Evolutionary conservation across 2,888 invertebrate species (phyloP).

Genomic region (Andrena praecox): DNA sequence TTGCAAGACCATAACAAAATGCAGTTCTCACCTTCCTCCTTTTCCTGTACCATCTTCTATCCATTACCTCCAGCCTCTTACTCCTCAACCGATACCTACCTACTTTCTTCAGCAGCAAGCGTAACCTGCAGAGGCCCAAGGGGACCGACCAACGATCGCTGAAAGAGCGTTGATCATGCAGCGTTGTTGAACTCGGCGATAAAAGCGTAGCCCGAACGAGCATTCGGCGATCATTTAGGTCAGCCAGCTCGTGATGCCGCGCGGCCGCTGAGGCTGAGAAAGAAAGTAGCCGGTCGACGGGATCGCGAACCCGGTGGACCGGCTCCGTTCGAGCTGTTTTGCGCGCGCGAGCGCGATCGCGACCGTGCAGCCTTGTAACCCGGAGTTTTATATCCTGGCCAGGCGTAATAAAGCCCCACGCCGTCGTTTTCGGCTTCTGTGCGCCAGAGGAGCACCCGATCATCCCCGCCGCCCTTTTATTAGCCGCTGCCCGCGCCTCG

Average conservation of each 20-base stretch:
- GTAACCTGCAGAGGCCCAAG: constrained; percentile 6
- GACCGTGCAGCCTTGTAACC: constrained; percentile 62
- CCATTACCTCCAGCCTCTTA: too few relatives aligned
- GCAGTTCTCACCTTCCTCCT: too few relatives aligned
- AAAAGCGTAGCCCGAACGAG: constrained; percentile 60
- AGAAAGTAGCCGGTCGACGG: constrained; percentile 54
- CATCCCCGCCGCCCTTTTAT: constrained; percentile 48
- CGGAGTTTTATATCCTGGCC: constrained; percentile 74
- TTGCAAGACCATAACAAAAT: too few relatives aligned
- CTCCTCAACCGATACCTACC: background rate
- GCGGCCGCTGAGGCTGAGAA: constrained; percentile 57
- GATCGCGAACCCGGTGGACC: constrained; percentile 68
- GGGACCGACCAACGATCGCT: constrained; percentile 25
- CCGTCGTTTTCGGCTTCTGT: constrained; percentile 69
- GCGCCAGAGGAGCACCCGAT: constrained; percentile 30
- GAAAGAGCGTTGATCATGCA: constrained; percentile 26
- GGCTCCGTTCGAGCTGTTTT: constrained; percentile 67
- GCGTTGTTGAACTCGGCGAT: constrained; percentile 45
- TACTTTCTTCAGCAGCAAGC: background rate
- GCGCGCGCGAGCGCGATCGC: constrained; percentile 66
- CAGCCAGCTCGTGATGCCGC: constrained; percentile 65
- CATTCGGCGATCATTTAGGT: constrained; percentile 69
- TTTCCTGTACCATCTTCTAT: too few relatives aligned
- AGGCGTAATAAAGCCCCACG: constrained; percentile 70
- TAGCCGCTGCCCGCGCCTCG: constrained; percentile 15